These are phyloP conservation scores for Pomatostomus ruficeps DNA, from an alignment of 2,113 vertebrate genomes.

Conservation along the genomic window DNA sequence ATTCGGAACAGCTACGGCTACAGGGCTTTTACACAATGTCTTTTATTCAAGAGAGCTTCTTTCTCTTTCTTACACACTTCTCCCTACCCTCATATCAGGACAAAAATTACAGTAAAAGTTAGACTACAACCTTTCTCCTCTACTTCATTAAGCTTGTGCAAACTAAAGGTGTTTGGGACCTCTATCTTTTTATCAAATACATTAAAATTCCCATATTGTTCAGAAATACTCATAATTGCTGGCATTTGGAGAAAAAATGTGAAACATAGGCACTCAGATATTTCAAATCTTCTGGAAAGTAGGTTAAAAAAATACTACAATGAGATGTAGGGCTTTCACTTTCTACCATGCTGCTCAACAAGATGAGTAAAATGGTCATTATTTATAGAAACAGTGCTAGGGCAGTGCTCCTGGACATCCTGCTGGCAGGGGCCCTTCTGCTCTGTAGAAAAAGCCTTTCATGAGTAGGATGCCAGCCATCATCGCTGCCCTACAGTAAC, in stretches of 20 bases:
- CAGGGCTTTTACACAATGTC: not conserved
- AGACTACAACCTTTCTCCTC: not conserved
- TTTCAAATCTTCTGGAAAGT: not conserved
- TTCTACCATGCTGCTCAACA: not conserved
- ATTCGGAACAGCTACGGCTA: not conserved
- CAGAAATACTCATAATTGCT: not conserved
- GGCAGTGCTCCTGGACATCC: not conserved
- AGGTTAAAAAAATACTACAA: not conserved
- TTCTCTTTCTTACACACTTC: not conserved
- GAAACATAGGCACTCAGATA: not conserved
- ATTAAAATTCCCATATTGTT: not conserved
- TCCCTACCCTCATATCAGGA: not conserved
- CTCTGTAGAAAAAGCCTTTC: not conserved
- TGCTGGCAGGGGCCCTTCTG: not conserved
- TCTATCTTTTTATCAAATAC: not conserved
- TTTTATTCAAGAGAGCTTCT: not conserved
- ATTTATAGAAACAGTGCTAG: not conserved
- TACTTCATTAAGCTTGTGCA: not conserved
- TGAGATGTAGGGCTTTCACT: not conserved
- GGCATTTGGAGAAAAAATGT: not conserved
- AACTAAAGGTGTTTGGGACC: not conserved
- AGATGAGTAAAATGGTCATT: not conserved
- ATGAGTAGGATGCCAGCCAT: not conserved
- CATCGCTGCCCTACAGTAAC: accelerated
- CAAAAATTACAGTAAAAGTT: not conserved